These are phyloP conservation scores for Saguinus midas DNA, from an alignment of 2,113 vertebrate genomes.

Conservation along the genomic window DNA sequence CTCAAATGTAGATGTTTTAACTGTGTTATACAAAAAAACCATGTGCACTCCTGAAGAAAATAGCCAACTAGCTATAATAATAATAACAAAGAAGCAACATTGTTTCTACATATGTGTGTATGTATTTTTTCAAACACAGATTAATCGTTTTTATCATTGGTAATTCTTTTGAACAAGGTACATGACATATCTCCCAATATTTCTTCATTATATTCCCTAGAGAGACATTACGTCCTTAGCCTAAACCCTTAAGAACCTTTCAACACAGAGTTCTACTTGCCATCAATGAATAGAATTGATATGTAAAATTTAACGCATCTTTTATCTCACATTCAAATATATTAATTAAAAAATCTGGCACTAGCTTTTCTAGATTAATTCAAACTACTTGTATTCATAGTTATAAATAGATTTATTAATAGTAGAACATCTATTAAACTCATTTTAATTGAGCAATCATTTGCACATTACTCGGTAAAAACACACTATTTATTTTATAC, in stretches of 20 bases:
- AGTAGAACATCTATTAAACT: not conserved
- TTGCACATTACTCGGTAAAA: conserved; percentile 12
- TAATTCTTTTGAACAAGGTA: not conserved
- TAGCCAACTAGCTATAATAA: not conserved
- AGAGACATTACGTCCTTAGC: not conserved
- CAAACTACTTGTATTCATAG: not conserved
- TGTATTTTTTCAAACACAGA: not conserved
- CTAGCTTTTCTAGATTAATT: not conserved
- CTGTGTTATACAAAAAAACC: not conserved
- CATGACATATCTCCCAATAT: not conserved
- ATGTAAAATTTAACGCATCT: not conserved
- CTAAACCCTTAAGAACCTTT: not conserved
- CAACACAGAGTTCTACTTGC: not conserved
- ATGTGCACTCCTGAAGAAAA: not conserved
- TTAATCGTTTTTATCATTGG: not conserved
- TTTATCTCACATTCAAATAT: not conserved
- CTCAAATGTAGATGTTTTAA: not conserved
- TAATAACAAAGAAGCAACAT: not conserved
- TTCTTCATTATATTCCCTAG: not conserved
- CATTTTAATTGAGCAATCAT: not conserved
- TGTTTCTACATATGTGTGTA: not conserved
- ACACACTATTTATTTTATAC: not conserved
- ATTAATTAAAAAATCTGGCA: conserved; percentile 3
- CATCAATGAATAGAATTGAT: not conserved
- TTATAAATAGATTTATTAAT: not conserved